Percentiles rank a stretch among this genome's conserved stretches.
These are phyloP conservation scores for Magallana gigas DNA, from an alignment of 1,140 invertebrate genomes.

Conservation along the genomic window DNA sequence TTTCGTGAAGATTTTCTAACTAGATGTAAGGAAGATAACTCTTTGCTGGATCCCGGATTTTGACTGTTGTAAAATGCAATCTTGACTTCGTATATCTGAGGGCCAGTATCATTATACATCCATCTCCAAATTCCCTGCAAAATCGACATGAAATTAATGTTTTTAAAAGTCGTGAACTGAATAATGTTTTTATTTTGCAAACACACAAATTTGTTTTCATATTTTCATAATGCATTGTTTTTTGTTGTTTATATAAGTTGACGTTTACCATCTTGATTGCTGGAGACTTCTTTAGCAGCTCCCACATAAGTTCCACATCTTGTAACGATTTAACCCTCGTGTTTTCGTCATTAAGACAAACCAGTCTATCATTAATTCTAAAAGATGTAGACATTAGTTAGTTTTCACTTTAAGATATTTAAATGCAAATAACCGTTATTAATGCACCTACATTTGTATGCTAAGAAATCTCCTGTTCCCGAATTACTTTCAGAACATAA, in stretches of 20 bases:
- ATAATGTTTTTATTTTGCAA: too few species aligned
- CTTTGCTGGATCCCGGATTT: background rate
- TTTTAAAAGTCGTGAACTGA: too few species aligned
- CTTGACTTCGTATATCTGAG: background rate
- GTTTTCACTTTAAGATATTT: too few species aligned
- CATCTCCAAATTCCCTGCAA: slow-evolving; percentile 16
- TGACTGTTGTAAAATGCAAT: background rate
- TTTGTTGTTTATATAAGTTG: too few species aligned
- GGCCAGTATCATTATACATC: background rate
- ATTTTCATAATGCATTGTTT: too few species aligned
- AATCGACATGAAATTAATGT: too few species aligned
- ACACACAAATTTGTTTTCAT: too few species aligned
- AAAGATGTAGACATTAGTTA: too few species aligned
- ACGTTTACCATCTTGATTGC: background rate
- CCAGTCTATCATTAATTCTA: slow-evolving; percentile 4
- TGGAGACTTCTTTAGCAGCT: background rate
- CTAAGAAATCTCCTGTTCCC: too few species aligned
- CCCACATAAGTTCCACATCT: slow-evolving; percentile 16
- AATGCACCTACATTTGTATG: too few species aligned
- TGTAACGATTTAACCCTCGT: background rate
- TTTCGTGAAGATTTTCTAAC: background rate
- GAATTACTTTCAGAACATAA: too few species aligned
- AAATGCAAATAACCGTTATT: too few species aligned
- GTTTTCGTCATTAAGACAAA: background rate
- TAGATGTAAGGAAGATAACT: background rate